Evolutionary conservation across 2,888 invertebrate species (phyloP), one percentile per base, ranked within the genome.

Genomic region (Ypsolopha sequella): DNA sequence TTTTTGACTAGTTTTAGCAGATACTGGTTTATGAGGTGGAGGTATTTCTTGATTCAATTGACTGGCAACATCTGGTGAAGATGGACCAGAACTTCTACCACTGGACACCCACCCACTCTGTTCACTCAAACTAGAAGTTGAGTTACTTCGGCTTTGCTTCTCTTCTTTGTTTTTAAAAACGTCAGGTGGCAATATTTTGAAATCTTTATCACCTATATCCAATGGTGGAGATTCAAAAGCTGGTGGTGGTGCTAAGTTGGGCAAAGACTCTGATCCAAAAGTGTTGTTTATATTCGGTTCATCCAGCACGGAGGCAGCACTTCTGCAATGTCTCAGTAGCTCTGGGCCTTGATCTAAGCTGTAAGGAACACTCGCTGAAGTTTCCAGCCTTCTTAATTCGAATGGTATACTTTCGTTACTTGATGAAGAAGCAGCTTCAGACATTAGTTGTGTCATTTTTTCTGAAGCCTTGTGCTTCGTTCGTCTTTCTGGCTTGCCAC

Each of bases 71-170:
- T 91, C 91, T 6, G 90, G 91, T 51, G 90, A 88, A 0, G 91
- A 90, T n/a, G 88, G 88, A 14, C 88, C 88, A 50, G 91, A 90
- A 64, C 90, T 91, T 44, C 90, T 87, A 45, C 92, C 90, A 62
- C 94, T 95, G 36, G 94, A 94, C 0, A 95, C 94, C 95, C 95
- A 95, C 1, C 95, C 95, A 65, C 95, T 95, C 73, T 94, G 93
- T 73, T 95, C 95, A 63, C 94, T 95, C 54, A 92, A 76, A 53
- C 91, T 91, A 11, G 91, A 90, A 0, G 91, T 91, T 7, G 91
- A 91, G 59, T 80, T 88, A 52, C 88, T 89, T 64, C 74, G 75
- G 53, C 74, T 78, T 36, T 62, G 63, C 60, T 82, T 84, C 38
- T 73, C 70, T 56, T 85, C 80, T 66, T 84, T 85, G 56, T 80